phyloP scores from a whole-genome alignment of 2,113 vertebrate species.

The Leuciscus idus region DNA sequence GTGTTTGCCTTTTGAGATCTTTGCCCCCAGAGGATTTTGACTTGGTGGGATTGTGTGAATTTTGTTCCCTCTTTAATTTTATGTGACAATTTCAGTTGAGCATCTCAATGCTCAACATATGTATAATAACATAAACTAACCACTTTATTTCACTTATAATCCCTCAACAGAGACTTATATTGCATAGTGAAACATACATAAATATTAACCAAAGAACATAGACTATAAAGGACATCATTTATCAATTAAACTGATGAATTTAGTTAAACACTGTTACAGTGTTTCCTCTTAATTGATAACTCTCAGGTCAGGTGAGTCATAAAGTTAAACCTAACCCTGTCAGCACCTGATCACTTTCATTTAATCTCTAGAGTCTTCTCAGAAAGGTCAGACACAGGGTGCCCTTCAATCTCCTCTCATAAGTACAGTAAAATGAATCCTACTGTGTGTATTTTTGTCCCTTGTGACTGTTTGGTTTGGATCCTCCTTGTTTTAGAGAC shows the following conservation, averaged over 20 bases:
- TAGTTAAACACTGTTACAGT: neutral
- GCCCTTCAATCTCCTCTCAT: neutral
- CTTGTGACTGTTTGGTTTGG: neutral
- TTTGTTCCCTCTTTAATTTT: neutral
- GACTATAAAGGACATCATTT: too few relatives aligned
- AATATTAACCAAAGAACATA: too few relatives aligned
- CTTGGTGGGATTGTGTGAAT: constrained; percentile 20
- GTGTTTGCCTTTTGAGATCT: constrained; percentile 22
- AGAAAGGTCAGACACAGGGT: neutral
- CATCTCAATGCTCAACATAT: neutral
- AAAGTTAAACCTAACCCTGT: neutral
- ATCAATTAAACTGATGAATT: neutral
- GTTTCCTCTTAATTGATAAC: neutral
- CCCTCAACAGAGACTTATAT: neutral
- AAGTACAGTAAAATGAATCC: neutral
- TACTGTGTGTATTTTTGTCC: neutral
- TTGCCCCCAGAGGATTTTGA: constrained; percentile 30
- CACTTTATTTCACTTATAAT: neutral
- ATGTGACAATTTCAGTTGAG: neutral
- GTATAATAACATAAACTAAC: neutral
- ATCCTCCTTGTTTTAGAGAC: constrained; percentile 3
- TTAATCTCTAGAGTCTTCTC: neutral
- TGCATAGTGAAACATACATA: neutral
- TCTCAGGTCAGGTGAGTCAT: neutral
- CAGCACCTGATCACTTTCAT: constrained; percentile 9